Percentiles rank a stretch among this genome's conserved stretches.
Evolutionary conservation across 1,140 invertebrate species (phyloP).

Genomic region (Anagrus nilaparvatae): DNA sequence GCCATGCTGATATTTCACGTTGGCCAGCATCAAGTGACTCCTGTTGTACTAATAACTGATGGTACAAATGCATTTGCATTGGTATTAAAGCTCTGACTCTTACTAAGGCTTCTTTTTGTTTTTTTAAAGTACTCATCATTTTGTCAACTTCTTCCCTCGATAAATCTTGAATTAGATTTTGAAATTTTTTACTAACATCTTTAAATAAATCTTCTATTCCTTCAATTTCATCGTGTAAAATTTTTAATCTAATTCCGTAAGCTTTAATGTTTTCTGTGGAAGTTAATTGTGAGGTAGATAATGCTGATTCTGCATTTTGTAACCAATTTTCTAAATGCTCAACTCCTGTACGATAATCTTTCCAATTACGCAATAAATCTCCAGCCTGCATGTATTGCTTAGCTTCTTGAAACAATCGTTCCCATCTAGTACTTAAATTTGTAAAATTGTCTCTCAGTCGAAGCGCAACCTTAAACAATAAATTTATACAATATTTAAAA

Average conservation of each 20-base stretch:
- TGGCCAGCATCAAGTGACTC: constrained; percentile 81
- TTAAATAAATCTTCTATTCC: constrained; percentile 84
- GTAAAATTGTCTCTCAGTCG: constrained; percentile 67
- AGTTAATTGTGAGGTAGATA: constrained; percentile 58
- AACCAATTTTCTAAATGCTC: constrained; percentile 72
- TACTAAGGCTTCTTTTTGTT: constrained; percentile 78
- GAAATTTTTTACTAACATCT: constrained; percentile 79
- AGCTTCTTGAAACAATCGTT: constrained; percentile 68
- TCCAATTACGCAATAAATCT: constrained; percentile 69
- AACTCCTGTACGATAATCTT: constrained; percentile 70
- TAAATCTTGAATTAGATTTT: constrained; percentile 80
- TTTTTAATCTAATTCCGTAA: constrained; percentile 70
- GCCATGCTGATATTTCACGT: constrained; percentile 73
- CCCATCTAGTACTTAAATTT: constrained; percentile 66
- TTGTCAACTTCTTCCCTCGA: constrained; percentile 79
- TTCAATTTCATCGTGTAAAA: constrained; percentile 70
- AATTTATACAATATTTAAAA: neutral
- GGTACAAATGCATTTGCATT: constrained; percentile 65
- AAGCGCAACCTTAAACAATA: constrained; percentile 47
- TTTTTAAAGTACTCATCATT: constrained; percentile 82
- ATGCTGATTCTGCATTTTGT: constrained; percentile 57
- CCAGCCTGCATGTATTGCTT: constrained; percentile 82
- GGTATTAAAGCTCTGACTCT: constrained; percentile 71
- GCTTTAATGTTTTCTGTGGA: constrained; percentile 66
- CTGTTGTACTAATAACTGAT: constrained; percentile 79